These are phyloP conservation scores for Amblyteles armatorius DNA, from an alignment of 2,888 invertebrate genomes.

Conservation along the genomic window DNA sequence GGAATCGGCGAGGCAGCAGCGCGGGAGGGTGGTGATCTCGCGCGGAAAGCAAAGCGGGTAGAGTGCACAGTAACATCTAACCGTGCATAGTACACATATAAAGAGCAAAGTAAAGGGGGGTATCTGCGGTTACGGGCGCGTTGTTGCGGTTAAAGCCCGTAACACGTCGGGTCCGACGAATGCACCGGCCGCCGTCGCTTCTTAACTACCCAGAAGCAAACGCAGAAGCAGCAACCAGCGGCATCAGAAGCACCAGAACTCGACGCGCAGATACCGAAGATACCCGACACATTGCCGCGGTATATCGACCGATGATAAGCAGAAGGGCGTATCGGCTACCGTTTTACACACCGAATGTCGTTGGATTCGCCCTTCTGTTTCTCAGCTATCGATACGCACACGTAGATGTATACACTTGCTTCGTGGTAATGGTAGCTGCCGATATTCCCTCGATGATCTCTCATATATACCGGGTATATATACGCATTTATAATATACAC, in stretches of 20 bases:
- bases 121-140: conserved; percentile 82
- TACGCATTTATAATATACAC: conserved; percentile 79
- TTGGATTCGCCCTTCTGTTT: not conserved
- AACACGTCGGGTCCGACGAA: conserved; percentile 79
- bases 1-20: conserved; percentile 3
- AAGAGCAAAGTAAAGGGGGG: conserved; percentile 79
- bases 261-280: conserved; percentile 11
- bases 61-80: conserved; percentile 9
- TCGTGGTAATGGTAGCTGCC: conserved; percentile 68
- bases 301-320: not conserved
- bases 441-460: conserved; percentile 59
- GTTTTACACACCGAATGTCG: not conserved
- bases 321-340: not conserved
- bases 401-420: conserved; percentile 43
- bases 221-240: conserved; percentile 58
- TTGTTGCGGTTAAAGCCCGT: conserved; percentile 82
- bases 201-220: conserved; percentile 78
- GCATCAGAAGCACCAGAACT: conserved; percentile 31
- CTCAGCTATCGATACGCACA: not conserved
- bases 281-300: not conserved
- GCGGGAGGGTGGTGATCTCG: conserved; percentile 21
- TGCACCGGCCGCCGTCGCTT: conserved; percentile 77
- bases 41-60: conserved; percentile 26
- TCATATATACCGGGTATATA: not conserved
- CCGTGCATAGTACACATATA: conserved; percentile 68